Base-by-base conservation (phyloP, 2,888 invertebrate species). In the Pocota personata region DNA sequence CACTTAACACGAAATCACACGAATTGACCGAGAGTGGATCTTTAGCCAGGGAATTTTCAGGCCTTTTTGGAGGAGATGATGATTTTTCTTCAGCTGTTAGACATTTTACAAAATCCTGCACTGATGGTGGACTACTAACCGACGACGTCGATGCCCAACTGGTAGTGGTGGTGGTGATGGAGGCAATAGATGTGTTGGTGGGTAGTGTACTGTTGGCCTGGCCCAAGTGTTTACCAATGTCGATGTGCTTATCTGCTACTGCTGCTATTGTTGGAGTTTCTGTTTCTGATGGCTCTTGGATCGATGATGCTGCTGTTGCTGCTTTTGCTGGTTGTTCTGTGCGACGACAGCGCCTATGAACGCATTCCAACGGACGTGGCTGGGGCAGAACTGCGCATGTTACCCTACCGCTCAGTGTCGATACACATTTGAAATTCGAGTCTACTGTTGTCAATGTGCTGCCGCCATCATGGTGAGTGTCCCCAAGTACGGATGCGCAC, bases 101-200 rank as follows among this genome's bases (percentile, higher is more conserved):
- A 89, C 89, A 88, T 88, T 89, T 89, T 89, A 88, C 87, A 84
- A 88, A 88, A 87, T 89, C 76, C 67, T 87, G 83, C 77, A 80
- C 76, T 80, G 73, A 87, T 71, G 73, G 58, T 78, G 79, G 72
- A 79, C 87, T 83, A 75, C 78, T 57, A 80, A 82, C 78, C 87
- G 78, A 79, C 71, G 75, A 75, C 76, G 75, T 71, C 76, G 79
- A 69, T 75, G 76, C 78, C 86, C 78, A 87, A 78, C 88, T 87
- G 73, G 67, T 87, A 78, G 71, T 75, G 75, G 77, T 87, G 84
- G 19, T 73, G 35, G 66, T 67, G 52, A 16, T 67, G 60, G 37
- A 46, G 40, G 50, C 48, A 32, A 4, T 76, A 55, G 24, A n/a
- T 58, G 71, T 72, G 32, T 69, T 77, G 75, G 75, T 69, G 71